Percentiles rank a stretch among this genome's conserved stretches.
These are phyloP conservation scores for Pipra filicauda DNA, from an alignment of 2,113 vertebrate genomes.

Conservation along the genomic window DNA sequence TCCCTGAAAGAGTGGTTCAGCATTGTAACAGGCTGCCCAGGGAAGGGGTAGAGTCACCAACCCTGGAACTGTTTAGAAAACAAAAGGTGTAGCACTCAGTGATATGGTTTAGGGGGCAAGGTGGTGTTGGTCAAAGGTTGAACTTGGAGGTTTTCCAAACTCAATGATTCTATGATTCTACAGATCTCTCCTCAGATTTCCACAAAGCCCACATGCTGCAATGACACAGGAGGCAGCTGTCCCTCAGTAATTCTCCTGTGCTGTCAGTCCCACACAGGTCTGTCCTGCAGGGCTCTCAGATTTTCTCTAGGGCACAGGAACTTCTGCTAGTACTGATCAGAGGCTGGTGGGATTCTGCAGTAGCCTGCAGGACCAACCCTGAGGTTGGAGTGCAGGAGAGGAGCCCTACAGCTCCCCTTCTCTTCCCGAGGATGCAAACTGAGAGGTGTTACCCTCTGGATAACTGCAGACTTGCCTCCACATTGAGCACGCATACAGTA, in stretches of 20 bases:
- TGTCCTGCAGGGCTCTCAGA: neutral
- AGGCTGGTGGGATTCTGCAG: neutral
- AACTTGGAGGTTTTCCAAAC: neutral
- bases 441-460: neutral
- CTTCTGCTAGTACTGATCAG: neutral
- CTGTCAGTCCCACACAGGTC: neutral
- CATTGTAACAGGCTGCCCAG: neutral
- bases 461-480: neutral
- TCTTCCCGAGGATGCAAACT: neutral
- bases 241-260: neutral
- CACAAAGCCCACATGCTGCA: neutral
- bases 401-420: neutral
- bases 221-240: neutral
- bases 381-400: neutral
- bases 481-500: rapidly evolving
- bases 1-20: neutral
- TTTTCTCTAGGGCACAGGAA: neutral
- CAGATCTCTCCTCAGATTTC: neutral
- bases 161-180: neutral
- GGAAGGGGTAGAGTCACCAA: neutral
- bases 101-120: too few species aligned
- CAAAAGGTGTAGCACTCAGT: neutral
- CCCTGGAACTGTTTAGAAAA: neutral
- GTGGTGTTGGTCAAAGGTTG: neutral
- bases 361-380: neutral